Base-by-base conservation (phyloP, 2,113 vertebrate genomes). In the Tragelaphus strepsiceros region DNA sequence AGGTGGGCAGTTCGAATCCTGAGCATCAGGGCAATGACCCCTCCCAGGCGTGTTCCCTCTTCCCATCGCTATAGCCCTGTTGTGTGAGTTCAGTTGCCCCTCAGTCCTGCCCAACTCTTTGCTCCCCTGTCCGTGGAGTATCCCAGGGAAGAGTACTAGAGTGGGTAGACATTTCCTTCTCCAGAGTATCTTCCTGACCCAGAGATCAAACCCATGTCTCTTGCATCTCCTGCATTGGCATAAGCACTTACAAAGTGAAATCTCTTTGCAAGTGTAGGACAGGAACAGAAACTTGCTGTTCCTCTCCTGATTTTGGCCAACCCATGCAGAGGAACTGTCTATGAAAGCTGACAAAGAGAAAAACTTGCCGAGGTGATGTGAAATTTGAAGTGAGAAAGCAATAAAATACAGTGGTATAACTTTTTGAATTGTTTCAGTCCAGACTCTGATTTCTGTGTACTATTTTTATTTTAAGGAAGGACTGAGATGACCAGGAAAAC, bases 261-360 rank as follows among this genome's bases (percentile, higher is more conserved):
- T 30, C 13, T 43, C 32, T 82, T 77, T 83, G n/a, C 53, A 74
- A 61, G 24, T 51, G 12, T 58, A 32, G 58, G 10, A 78, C 16
- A 53, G 86, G 89, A 98, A 93, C 1, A 11, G 86, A 97, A 95
- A 97, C 19, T 59, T 86, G 32, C 3, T 89, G 5, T 91, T 94
- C 67, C 84, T 89, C 78, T 94, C 74, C 53, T 46, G 30, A 80
- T 78, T 74, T 19, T 30, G 51, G n/a, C 82, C 30, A 74, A 12
- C 10, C 61, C 17, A 51, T 17, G 8, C 6, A 10, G 43, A 91
- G 88, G 81, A 93, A 62, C 77, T n/a, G 11, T 96, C 88, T 74
- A 7, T 74, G 35, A 90, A 93, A 74, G 46, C n/a, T 81, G 84
- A 83, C 61, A 71, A 46, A 96, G 78, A 71, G 56, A 74, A 56